A percentile compares a stretch with the other conserved stretches of the same genome.
Conservation (phyloP, 30 jellyfish, hydroid and myxozoan genomes). For the Rhopilema esculentum region DNA sequence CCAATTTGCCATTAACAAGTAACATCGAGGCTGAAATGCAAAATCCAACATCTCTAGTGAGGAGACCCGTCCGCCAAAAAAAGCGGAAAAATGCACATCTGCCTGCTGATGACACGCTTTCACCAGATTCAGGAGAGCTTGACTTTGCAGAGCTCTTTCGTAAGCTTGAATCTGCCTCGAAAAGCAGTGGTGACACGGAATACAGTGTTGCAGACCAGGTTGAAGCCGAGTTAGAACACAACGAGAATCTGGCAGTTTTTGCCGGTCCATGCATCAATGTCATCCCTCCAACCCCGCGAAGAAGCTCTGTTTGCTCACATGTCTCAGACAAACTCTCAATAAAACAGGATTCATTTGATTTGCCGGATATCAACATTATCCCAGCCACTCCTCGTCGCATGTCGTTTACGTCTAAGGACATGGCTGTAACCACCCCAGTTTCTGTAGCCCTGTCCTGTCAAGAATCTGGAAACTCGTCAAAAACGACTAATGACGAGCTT, state of each 20-base stretch:
- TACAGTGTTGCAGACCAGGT: not conserved
- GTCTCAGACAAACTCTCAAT: not conserved
- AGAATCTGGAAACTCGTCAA: not conserved
- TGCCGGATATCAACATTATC: slow-evolving; percentile 38
- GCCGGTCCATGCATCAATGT: slow-evolving; percentile 34
- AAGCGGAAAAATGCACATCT: not conserved
- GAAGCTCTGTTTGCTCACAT: slow-evolving; percentile 24
- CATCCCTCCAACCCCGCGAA: slow-evolving; percentile 72
- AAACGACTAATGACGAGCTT: not conserved
- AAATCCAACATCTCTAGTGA: too few species aligned
- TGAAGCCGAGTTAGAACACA: not conserved
- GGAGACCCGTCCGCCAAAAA: not conserved
- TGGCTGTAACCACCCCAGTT: not conserved
- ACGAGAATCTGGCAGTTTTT: not conserved
- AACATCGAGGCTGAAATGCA: too few species aligned
- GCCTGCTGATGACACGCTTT: not conserved
- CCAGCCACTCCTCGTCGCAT: slow-evolving; percentile 57
- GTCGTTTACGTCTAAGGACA: slow-evolving; percentile 3
- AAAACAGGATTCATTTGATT: not conserved
- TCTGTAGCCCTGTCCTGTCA: not conserved
- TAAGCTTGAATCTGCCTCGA: slow-evolving; percentile 54
- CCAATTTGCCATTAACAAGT: not conserved
- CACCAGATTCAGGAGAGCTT: slow-evolving; percentile 34
- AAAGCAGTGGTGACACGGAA: slow-evolving; percentile 13
- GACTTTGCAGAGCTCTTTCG: slow-evolving; percentile 55